Base-by-base conservation (phyloP, 2,113 vertebrate species). In the Amazona guildingii region DNA sequence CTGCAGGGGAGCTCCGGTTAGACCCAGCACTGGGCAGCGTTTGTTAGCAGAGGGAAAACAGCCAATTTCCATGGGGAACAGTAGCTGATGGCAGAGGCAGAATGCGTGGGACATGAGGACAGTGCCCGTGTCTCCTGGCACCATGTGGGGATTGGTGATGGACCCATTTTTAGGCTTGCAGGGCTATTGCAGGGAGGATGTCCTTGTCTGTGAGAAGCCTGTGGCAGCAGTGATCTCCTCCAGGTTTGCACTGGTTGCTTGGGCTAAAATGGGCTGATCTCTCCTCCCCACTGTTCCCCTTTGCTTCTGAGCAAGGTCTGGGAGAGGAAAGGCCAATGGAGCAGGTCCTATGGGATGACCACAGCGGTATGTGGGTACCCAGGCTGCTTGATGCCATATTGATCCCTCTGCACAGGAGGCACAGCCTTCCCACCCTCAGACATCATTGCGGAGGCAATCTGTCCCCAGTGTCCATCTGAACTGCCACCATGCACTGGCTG, bases 11-110 rank as follows among this genome's bases (percentile, higher is more conserved):
- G 24, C 62, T 35, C 82, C 35, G 29, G 76, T 11, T 44, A 85
- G 66, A 69, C 35, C 80, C 62, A 35, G 48, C 0, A 0, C 81
- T 9, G 69, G 61, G 54, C 68, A 66, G 77, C 41, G 31, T 18
- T 76, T 52, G 57, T 35, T 67, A 13, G 59, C 12, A 2, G 70
- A 4, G 48, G 27, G 55, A 63, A 91, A 93, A 18, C 2, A 79
- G 28, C 63, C 62, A 64, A 69, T 92, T 86, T 75, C 88, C 69
- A 62, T 28, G 83, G 72, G 61, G n/a, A 86, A 82, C 63, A 90
- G 81, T 68, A 85, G 83, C 46, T 6, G 33, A 24, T 10, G 27
- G 48, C 39, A 91, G 66, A 44, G 48, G 21, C 37, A 33, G 64
- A 80, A 79, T 62, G 10, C 69, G 64, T 31, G 61, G 44, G 44